phyloP scores from a whole-genome alignment of 1,140 invertebrate genomes.

The Battus philenor region DNA sequence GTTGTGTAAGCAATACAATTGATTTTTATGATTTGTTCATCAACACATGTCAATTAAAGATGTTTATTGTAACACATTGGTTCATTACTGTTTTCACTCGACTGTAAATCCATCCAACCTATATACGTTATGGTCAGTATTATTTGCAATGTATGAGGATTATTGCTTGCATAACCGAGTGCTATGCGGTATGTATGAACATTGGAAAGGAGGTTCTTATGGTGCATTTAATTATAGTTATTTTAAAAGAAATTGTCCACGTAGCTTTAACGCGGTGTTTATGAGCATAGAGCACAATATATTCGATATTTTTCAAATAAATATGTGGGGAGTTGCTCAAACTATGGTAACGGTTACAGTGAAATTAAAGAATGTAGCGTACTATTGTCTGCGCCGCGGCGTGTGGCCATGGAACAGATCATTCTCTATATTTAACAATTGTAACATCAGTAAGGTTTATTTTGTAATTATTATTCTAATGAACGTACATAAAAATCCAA shows the following conservation, averaged over 20 bases:
- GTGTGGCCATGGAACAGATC: slow-evolving; percentile 50
- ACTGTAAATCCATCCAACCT: slow-evolving; percentile 27
- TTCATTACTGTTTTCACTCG: neutral
- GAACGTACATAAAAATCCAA: slow-evolving; percentile 63
- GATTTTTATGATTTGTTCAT: slow-evolving; percentile 26
- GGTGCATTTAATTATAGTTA: slow-evolving; percentile 73
- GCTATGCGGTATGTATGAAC: slow-evolving; percentile 30
- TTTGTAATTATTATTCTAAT: slow-evolving; percentile 72
- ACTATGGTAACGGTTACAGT: slow-evolving; percentile 26
- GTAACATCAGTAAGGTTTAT: slow-evolving; percentile 63
- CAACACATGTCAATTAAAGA: slow-evolving; percentile 55
- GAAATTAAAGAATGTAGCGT: slow-evolving; percentile 43
- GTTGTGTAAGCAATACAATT: slow-evolving; percentile 60
- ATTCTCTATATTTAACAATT: slow-evolving; percentile 62
- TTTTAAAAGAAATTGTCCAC: slow-evolving; percentile 68
- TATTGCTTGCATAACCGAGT: slow-evolving; percentile 61
- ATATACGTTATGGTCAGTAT: slow-evolving; percentile 28
- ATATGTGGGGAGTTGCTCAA: slow-evolving; percentile 59
- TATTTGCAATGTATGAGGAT: slow-evolving; percentile 37
- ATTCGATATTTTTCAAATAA: slow-evolving; percentile 55
- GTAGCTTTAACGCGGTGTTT: slow-evolving; percentile 64
- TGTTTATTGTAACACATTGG: slow-evolving; percentile 18
- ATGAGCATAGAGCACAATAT: slow-evolving; percentile 63
- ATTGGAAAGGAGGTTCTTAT: slow-evolving; percentile 42
- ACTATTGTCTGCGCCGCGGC: slow-evolving; percentile 53